These are phyloP conservation scores for Urechis unicinctus DNA, from an alignment of 2,888 invertebrate genomes.

Conservation along the genomic window DNA sequence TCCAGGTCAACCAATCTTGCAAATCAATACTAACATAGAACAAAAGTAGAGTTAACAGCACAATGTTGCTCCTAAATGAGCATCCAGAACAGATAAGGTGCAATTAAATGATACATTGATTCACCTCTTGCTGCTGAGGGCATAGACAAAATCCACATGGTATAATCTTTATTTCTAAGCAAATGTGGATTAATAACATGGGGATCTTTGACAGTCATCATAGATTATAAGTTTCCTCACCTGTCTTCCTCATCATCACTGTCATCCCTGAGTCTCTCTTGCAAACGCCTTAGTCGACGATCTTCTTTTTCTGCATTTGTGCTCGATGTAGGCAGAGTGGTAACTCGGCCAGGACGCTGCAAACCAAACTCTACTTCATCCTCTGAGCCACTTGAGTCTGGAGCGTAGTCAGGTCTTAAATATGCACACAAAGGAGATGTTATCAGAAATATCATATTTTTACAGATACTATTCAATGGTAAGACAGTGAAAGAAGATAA, in stretches of 20 bases:
- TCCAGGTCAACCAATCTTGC: no score
- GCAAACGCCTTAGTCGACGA: conserved; percentile 71
- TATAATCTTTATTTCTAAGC: conserved; percentile 38
- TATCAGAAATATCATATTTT: neutral
- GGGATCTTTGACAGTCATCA: neutral
- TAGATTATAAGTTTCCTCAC: neutral
- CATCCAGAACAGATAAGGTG: no score
- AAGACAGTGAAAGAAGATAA: neutral
- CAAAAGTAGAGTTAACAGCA: no score
- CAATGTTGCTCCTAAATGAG: no score
- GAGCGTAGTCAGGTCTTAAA: conserved; percentile 92
- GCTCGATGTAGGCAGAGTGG: conserved; percentile 18
- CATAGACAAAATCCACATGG: no score
- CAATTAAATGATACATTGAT: neutral
- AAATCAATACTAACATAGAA: no score
- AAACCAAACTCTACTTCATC: conserved; percentile 66
- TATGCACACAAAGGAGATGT: neutral
- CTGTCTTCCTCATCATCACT: conserved; percentile 7
- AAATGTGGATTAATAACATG: conserved; percentile 23
- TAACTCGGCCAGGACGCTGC: conserved; percentile 26
- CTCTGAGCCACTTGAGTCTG: conserved; percentile 70
- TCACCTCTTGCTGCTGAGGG: no score
- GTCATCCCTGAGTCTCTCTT: conserved; percentile 30
- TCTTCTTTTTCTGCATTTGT: conserved; percentile 63
- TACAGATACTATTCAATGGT: neutral